Conservation (phyloP, 2,888 invertebrate species). For the Drosophila mimica region DNA sequence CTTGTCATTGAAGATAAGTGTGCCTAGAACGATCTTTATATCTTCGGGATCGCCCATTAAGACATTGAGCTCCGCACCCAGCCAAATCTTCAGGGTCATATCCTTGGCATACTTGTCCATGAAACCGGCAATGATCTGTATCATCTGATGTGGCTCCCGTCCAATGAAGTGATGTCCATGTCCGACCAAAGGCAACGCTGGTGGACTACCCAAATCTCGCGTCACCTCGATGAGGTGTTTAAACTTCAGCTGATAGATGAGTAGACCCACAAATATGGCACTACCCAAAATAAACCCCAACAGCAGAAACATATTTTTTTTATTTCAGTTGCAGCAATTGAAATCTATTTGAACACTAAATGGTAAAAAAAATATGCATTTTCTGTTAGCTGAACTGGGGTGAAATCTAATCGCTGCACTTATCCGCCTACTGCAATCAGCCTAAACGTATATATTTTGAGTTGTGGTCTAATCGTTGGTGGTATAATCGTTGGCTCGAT, state of each 20-base stretch:
- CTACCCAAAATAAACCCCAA: constrained; percentile 58
- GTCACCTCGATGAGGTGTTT: constrained; percentile 75
- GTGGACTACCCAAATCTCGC: constrained; percentile 78
- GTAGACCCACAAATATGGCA: constrained; percentile 43
- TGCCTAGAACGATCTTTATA: constrained; percentile 77
- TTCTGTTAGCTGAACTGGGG: background rate
- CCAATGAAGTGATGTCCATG: constrained; percentile 85
- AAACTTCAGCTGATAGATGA: constrained; percentile 74
- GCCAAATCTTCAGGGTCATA: constrained; percentile 78
- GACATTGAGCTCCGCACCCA: constrained; percentile 82
- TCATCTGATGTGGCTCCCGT: constrained; percentile 84
- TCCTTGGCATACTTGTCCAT: constrained; percentile 76
- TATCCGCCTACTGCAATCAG: constrained; percentile 11
- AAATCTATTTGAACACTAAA: constrained; percentile 14
- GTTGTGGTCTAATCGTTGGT: background rate
- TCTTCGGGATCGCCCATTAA: constrained; percentile 76
- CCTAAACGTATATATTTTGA: background rate
- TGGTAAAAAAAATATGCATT: too few relatives aligned
- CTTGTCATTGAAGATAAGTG: constrained; percentile 86
- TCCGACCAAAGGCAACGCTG: constrained; percentile 86
- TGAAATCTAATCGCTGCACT: constrained; percentile 47
- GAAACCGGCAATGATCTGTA: constrained; percentile 80
- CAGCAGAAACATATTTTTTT: constrained; percentile 55
- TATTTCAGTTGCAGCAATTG: background rate
- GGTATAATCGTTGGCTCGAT: too few relatives aligned